Conservation (phyloP, 2,797 vertebrate genomes). For the Centroberyx gerrardi region DNA sequence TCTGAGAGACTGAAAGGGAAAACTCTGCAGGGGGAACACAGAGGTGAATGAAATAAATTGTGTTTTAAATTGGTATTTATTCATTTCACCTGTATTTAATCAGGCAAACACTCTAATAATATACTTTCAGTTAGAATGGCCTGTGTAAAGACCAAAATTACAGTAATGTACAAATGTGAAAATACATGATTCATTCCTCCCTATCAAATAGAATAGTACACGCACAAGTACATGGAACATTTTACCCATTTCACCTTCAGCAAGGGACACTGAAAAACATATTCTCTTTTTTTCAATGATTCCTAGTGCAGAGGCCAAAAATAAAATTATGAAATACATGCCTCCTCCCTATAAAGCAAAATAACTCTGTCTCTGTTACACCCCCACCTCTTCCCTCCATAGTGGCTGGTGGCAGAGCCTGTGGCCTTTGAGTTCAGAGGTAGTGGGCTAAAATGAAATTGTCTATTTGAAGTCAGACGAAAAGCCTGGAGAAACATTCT, state of each 20-base stretch:
- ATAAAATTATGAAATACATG: too few relatives aligned
- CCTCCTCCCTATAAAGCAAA: too few relatives aligned
- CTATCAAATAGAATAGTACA: neutral
- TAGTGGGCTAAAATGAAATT: slow-evolving; percentile 54
- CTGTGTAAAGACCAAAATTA: too few relatives aligned
- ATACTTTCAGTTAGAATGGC: neutral
- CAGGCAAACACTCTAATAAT: neutral
- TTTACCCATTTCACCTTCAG: too few relatives aligned
- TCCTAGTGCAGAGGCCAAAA: too few relatives aligned
- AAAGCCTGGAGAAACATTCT: slow-evolving; percentile 34
- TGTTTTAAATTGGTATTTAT: too few relatives aligned
- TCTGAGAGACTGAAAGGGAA: neutral
- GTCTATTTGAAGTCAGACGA: slow-evolving; percentile 55
- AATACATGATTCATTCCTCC: neutral
- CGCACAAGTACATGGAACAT: too few relatives aligned
- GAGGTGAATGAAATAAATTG: neutral
- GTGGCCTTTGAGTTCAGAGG: slow-evolving; percentile 16
- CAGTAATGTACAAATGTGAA: neutral
- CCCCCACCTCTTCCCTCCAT: neutral
- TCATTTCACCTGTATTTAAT: neutral
- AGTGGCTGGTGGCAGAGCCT: neutral
- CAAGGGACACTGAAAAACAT: too few relatives aligned
- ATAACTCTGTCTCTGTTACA: too few relatives aligned
- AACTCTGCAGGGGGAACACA: neutral
- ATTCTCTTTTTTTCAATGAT: too few relatives aligned